These are phyloP conservation scores for Dicycla oo DNA, from an alignment of 2,888 invertebrate species.

Conservation along the genomic window DNA sequence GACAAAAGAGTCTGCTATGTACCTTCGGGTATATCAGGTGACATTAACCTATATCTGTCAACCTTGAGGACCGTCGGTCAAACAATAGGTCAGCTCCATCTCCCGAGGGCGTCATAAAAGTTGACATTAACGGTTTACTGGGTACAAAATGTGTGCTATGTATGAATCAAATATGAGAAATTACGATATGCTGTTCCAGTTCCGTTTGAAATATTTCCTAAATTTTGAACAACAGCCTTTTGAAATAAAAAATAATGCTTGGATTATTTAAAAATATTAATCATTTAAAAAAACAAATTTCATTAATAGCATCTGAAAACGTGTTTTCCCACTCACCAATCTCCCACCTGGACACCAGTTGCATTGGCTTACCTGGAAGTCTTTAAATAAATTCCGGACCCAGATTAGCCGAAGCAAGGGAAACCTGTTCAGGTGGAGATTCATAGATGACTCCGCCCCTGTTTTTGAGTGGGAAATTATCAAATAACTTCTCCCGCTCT, in stretches of 20 bases:
- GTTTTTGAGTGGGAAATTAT: no score
- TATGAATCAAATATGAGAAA: constrained; percentile 9
- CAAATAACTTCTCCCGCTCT: no score
- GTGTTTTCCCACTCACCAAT: no score
- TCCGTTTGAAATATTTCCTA: not conserved
- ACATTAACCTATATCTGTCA: constrained; percentile 39
- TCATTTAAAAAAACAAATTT: no score
- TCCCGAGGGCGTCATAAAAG: constrained; percentile 49
- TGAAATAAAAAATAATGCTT: no score
- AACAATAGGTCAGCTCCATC: constrained; percentile 35
- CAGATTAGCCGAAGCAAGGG: not conserved
- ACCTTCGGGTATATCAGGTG: constrained; percentile 9
- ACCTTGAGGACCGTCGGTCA: constrained; percentile 48
- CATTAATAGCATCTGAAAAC: no score
- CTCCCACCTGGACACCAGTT: no score
- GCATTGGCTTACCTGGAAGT: not conserved
- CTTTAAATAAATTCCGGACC: not conserved
- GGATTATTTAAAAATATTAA: no score
- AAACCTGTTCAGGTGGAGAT: not conserved
- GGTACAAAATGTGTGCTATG: not conserved
- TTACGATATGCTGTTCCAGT: no score
- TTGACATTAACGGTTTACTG: constrained; percentile 46
- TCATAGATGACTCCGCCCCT: not conserved
- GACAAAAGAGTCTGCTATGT: constrained; percentile 4
- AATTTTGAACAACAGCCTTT: not conserved